Evolutionary conservation across 2,797 vertebrate species (phyloP).

Genomic region (Steatocranus sp.): DNA sequence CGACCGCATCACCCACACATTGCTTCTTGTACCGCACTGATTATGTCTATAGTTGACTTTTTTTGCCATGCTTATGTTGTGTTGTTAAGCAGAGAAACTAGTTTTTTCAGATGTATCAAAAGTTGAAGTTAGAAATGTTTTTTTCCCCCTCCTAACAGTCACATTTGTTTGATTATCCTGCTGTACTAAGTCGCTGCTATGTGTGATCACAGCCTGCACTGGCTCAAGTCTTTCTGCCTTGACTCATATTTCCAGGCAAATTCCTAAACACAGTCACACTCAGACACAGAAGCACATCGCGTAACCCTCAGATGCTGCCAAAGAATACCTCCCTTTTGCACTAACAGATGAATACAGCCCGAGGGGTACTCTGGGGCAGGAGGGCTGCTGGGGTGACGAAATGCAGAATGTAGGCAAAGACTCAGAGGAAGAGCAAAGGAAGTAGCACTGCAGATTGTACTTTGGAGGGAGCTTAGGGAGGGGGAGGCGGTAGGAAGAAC

Average conservation of each 20-base stretch:
- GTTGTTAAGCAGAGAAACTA: neutral
- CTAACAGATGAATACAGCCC: slow-evolving; percentile 56
- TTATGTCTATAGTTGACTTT: neutral
- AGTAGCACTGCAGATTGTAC: slow-evolving; percentile 30
- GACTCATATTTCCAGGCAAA: slow-evolving; percentile 20
- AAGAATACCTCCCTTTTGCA: slow-evolving; percentile 45
- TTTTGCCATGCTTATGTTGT: neutral
- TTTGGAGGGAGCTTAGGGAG: slow-evolving; percentile 4
- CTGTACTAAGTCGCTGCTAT: neutral
- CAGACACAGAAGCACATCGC: slow-evolving; percentile 7
- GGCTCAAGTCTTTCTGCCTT: neutral
- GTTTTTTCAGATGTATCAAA: neutral
- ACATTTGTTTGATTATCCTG: neutral
- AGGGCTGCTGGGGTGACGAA: slow-evolving; percentile 40
- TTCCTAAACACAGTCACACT: neutral
- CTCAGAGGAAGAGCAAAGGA: slow-evolving; percentile 35
- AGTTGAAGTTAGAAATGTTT: neutral
- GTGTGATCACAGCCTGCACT: neutral
- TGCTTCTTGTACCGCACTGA: neutral
- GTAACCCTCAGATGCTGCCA: slow-evolving; percentile 44
- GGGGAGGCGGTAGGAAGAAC: neutral
- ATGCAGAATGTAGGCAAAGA: slow-evolving; percentile 48
- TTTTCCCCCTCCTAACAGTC: neutral
- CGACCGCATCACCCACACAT: neutral
- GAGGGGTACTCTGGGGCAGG: slow-evolving; percentile 45